Base-by-base conservation (phyloP, 1,140 invertebrate species). In the Pseudoatta argentina region DNA sequence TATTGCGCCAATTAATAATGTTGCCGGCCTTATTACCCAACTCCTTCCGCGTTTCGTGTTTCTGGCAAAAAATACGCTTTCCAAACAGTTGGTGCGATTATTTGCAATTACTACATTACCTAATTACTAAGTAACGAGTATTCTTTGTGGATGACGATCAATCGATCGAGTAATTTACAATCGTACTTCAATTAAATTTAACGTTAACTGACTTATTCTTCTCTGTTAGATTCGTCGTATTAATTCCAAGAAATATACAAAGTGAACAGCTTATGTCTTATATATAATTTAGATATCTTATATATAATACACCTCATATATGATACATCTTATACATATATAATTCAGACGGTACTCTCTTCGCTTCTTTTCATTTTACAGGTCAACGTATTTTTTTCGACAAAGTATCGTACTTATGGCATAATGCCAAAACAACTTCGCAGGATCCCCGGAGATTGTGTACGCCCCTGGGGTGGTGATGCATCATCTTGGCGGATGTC, bases 1-100 rank as follows among this genome's bases (percentile, higher is more conserved):
- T 79, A 83, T 69, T 27, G 21, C 8, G 53, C 48, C 86, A 86
- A 91, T 91, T 91, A 90, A 91, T 91, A 90, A 88, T 72, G 57
- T 53, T 34, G 30, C 34, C 57, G 57, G 63, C 71, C 66, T 85
- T 55, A 72, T 86, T 48, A 55, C 59, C 34, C 21, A 24, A 44
- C 53, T 59, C 21, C 51, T 44, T 1, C 3, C 34, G 66, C 16
- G 51, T 59, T 39, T 78, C 76, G 7, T 27, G 59, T 69, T 81
- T 7, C 53, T 69, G 64, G 53, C n/a, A 44, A 55, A 53, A 39
- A n/a, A 67, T n/a, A 67, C 8, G n/a, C 4, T 64, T 77, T 30
- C 21, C 57, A 61, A 76, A 59, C 53, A 44, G 8, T 44, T 21
- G 2, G 18, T 0, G 44, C 14, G 14, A 55, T 18, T 12, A 24